phyloP scores from a whole-genome alignment of 2,888 invertebrate species.

The Chironomus tentans region DNA sequence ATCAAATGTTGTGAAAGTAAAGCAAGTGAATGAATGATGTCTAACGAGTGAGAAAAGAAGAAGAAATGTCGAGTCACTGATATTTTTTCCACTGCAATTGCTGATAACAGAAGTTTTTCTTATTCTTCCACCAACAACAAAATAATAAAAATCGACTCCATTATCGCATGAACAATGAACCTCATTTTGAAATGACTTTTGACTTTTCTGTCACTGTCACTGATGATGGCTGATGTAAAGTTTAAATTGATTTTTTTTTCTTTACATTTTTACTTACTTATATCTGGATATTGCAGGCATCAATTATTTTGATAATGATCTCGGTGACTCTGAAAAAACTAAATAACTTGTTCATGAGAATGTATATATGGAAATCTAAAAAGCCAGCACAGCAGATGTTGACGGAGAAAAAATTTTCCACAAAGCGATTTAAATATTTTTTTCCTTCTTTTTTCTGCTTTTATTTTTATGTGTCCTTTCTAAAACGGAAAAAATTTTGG shows the following conservation, averaged over 20 bases:
- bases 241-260: neutral
- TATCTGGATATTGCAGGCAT: neutral
- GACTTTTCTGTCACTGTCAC: too few relatives aligned
- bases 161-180: neutral
- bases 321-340: neutral
- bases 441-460: too few relatives aligned
- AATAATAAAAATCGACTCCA: neutral
- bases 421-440: neutral
- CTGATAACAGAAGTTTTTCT: conserved; percentile 5
- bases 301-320: conserved; percentile 5
- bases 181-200: neutral
- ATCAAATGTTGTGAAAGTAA: neutral
- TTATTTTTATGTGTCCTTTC: too few relatives aligned
- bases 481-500: too few relatives aligned
- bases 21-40: neutral
- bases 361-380: neutral
- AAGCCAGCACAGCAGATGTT: neutral
- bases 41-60: neutral
- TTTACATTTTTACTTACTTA: neutral
- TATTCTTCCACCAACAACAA: neutral
- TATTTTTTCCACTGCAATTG: conserved; percentile 13
- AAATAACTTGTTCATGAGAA: neutral
- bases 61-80: conserved; percentile 18
- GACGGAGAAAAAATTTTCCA: neutral
- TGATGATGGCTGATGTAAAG: neutral